A percentile compares a stretch with the other conserved stretches of the same genome.
These are phyloP conservation scores for Micromussa lordhowensis DNA, from an alignment of 92 coral and sea anemone species.

Conservation along the genomic window DNA sequence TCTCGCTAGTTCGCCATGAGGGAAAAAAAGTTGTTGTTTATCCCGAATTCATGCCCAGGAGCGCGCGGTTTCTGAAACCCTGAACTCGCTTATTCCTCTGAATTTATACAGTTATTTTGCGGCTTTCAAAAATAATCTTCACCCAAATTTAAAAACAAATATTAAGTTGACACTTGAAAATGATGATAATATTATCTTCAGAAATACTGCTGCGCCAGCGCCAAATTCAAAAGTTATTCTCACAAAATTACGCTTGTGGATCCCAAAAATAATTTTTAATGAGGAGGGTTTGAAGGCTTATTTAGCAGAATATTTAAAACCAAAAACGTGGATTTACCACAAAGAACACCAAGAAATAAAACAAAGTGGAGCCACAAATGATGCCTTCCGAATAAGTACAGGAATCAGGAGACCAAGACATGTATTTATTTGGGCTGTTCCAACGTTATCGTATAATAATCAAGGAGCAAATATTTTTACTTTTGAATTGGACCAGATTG, in stretches of 20 bases:
- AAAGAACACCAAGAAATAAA: background rate
- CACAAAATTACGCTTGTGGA: conserved; percentile 9
- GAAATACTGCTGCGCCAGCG: background rate
- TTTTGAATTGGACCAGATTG: too few relatives aligned
- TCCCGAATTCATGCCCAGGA: too few relatives aligned
- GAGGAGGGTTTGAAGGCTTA: background rate
- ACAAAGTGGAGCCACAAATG: too few relatives aligned
- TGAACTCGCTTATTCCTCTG: too few relatives aligned
- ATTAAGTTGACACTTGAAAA: background rate
- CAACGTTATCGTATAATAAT: too few relatives aligned
- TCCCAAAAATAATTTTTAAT: conserved; percentile 27
- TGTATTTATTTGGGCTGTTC: too few relatives aligned
- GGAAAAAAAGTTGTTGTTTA: too few relatives aligned
- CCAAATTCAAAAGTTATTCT: conserved; percentile 1
- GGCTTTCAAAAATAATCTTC: conserved; percentile 19
- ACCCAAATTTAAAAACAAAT: conserved; percentile 11
- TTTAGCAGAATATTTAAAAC: background rate
- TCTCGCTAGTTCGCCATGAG: too few relatives aligned
- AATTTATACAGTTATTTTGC: conserved; percentile 21
- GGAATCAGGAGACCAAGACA: too few relatives aligned
- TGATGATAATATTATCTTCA: conserved; percentile 25
- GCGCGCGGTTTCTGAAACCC: too few relatives aligned
- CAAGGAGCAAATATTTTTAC: too few relatives aligned
- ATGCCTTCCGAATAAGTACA: too few relatives aligned
- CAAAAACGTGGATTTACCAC: background rate